phyloP scores from a whole-genome alignment of 2,113 vertebrate species.

The Protobothrops mucrosquamatus region DNA sequence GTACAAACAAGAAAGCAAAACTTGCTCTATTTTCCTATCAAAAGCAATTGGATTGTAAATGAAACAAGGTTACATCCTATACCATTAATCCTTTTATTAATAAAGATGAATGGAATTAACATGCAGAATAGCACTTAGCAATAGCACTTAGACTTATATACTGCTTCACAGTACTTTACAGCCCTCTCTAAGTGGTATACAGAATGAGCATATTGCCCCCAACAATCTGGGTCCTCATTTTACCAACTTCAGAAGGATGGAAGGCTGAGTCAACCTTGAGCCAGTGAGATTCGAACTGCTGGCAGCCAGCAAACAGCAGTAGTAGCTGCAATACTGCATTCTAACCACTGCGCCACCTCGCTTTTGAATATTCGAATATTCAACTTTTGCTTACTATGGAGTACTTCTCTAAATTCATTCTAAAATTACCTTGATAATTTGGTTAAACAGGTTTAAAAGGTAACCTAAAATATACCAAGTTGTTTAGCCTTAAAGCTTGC shows the following conservation, averaged over 20 bases:
- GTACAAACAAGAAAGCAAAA: neutral
- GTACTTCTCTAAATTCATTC: neutral
- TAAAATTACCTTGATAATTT: neutral
- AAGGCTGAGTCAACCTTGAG: too few relatives aligned
- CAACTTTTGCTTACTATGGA: neutral
- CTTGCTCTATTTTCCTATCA: neutral
- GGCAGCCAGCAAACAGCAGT: too few relatives aligned
- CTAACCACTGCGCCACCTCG: too few relatives aligned
- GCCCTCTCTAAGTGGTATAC: too few relatives aligned
- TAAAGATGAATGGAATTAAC: neutral
- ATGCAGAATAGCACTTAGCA: neutral
- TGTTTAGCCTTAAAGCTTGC: neutral
- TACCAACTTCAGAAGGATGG: too few relatives aligned
- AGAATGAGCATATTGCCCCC: too few relatives aligned
- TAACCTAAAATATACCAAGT: neutral
- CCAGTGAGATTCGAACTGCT: too few relatives aligned
- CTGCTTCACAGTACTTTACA: too few relatives aligned
- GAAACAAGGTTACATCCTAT: neutral
- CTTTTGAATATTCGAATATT: too few relatives aligned
- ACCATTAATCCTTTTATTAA: neutral
- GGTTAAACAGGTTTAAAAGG: neutral
- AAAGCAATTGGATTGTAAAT: neutral
- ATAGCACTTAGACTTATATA: too few relatives aligned
- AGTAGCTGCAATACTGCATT: too few relatives aligned
- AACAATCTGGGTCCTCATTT: too few relatives aligned